Percentiles rank a stretch among this genome's conserved stretches.
Evolutionary conservation across 2,888 invertebrate genomes (phyloP).

Genomic region (Scelioninae gen. 1): DNA sequence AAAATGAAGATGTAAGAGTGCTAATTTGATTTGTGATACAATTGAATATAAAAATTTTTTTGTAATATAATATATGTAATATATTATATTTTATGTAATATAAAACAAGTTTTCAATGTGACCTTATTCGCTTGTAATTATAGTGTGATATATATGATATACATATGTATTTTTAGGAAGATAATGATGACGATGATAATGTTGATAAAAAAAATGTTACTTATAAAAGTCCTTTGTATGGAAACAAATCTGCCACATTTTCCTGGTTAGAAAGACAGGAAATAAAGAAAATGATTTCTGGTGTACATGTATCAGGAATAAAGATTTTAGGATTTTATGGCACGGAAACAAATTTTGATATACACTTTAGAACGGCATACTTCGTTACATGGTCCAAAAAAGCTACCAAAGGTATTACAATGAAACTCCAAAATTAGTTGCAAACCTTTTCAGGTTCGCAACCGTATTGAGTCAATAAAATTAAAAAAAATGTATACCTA

Average conservation of each 20-base stretch:
- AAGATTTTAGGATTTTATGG: slow-evolving; percentile 69
- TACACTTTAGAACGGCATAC: slow-evolving; percentile 58
- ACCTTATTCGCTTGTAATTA: neutral
- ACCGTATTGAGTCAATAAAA: too few species aligned
- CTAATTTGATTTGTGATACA: too few species aligned
- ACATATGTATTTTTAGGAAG: too few species aligned
- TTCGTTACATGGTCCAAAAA: slow-evolving; percentile 64
- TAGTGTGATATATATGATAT: too few species aligned
- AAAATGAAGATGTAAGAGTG: neutral
- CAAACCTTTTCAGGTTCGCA: too few species aligned
- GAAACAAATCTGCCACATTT: slow-evolving; percentile 10
- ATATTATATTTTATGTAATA: neutral
- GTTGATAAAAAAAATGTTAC: slow-evolving; percentile 21
- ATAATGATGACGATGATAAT: slow-evolving; percentile 3
- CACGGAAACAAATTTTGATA: slow-evolving; percentile 35
- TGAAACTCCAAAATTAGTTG: neutral
- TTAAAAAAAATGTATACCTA: too few species aligned
- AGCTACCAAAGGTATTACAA: slow-evolving; percentile 54
- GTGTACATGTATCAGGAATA: slow-evolving; percentile 25
- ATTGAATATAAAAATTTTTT: neutral
- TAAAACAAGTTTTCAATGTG: neutral
- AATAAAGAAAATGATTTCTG: slow-evolving; percentile 23
- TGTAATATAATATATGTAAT: neutral
- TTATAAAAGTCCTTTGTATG: slow-evolving; percentile 45
- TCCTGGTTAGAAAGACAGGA: slow-evolving; percentile 19